A percentile compares a stretch with the other conserved stretches of the same genome.
Conservation (phyloP, 2,888 invertebrate species). For the Lycia hirtaria region DNA sequence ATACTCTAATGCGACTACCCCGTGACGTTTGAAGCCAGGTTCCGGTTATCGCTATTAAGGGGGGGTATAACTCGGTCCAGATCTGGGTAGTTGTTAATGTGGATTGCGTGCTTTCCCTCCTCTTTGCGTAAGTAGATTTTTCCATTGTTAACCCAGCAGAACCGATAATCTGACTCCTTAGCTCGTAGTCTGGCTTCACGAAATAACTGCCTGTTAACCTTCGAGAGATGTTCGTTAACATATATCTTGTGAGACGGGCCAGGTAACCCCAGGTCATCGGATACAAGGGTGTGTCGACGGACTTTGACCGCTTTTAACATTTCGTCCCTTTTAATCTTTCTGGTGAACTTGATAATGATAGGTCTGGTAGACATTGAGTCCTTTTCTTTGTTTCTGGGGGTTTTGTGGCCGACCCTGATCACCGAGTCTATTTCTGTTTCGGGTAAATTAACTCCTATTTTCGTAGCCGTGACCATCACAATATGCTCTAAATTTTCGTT, state of each 20-base stretch:
- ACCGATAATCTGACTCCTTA: neutral
- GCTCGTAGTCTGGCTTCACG: neutral
- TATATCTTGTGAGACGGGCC: neutral
- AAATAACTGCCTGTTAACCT: neutral
- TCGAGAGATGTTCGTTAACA: slow-evolving; percentile 2
- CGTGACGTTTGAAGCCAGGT: too few species aligned
- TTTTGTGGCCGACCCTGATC: too few species aligned
- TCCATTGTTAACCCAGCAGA: neutral
- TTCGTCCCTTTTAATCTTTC: too few species aligned
- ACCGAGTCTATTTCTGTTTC: too few species aligned
- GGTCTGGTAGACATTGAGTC: too few species aligned
- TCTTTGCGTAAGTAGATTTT: neutral
- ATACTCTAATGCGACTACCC: too few species aligned
- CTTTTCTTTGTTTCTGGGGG: too few species aligned
- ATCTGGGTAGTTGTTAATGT: neutral
- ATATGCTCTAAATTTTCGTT: too few species aligned
- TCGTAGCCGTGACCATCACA: too few species aligned
- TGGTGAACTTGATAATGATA: too few species aligned
- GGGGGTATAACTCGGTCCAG: neutral
- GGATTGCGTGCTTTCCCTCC: neutral
- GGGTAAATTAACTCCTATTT: too few species aligned
- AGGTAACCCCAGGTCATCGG: neutral
- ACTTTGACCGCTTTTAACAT: neutral
- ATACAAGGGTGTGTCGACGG: neutral
- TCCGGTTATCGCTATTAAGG: neutral